Evolutionary conservation across 2,113 vertebrate genomes (phyloP), one percentile per base, ranked within the genome.

Genomic region (Cheilinus undulatus): DNA sequence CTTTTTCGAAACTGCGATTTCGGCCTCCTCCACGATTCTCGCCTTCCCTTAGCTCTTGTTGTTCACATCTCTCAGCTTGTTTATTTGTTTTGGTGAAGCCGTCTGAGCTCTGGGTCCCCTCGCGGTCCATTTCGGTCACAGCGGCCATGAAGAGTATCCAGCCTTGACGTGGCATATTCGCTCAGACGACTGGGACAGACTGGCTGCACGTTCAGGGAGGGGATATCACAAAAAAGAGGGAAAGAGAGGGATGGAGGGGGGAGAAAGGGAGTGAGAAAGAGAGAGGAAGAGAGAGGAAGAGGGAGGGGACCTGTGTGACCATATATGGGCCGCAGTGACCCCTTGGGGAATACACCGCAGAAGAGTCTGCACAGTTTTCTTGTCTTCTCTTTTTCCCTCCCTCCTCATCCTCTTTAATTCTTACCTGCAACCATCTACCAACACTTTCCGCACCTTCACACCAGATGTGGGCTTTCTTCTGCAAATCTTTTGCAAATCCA

Each of bases 121-220:
- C 68, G 58, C 80, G 56, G 83, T 92, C 91, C 89, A 4, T 45
- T 82, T 73, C 50, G 84, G 82, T 89, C 85, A 88, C n/a, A 76
- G 85, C 68, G 89, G 91, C 89, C 89, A 93, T 92, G 95, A 93
- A 93, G 94, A 95, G 95, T 96, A 96, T 96, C 96, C 95, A 97
- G 96, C 94, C 96, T 97, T 97, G 97, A 99, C 97, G 97, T 99
- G 97, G 97, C 97, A 98, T 94, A 96, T 97, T 97, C 95, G 95
- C 96, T 95, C 95, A 94, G 95, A 86, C 86, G 95, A 96, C 96
- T 74, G 93, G 95, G 95, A 95, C 96, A 87, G 96, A 97, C 96
- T 97, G 96, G 96, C 95, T 96, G 95, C 95, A 94, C 95, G 95
- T 96, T 97, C 96, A 96, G 96, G 96, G 92, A 93, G 91, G 92